Percentiles rank a stretch among this genome's conserved stretches.
Evolutionary conservation across 2,888 invertebrate species (phyloP).

Genomic region (Pegoplata infirma): DNA sequence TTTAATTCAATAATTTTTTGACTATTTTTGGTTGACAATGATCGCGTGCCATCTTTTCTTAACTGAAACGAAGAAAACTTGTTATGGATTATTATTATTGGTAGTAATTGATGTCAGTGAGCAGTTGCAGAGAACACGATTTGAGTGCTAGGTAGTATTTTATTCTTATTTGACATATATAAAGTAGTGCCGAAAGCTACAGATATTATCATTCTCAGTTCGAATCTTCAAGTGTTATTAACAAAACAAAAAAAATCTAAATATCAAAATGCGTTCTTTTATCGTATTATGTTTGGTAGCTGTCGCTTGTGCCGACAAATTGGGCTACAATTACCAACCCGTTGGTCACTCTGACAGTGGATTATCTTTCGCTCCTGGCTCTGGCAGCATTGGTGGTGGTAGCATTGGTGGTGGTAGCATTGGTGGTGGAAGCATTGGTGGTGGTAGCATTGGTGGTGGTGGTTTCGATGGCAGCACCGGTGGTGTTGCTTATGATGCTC

Average conservation of each 20-base stretch:
- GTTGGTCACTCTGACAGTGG: slow-evolving; percentile 57
- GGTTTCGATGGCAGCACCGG: slow-evolving; percentile 19
- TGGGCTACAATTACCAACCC: slow-evolving; percentile 71
- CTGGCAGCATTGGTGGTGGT: neutral
- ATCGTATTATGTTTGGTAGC: slow-evolving; percentile 70
- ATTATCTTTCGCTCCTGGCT: slow-evolving; percentile 17
- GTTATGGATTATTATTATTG: no score
- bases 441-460: neutral
- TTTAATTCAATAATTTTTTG: slow-evolving; percentile 25
- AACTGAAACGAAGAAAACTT: slow-evolving; percentile 24
- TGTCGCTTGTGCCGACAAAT: slow-evolving; percentile 70
- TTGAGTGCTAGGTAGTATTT: neutral
- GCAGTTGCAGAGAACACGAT: neutral
- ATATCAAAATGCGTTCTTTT: slow-evolving; percentile 71
- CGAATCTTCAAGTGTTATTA: slow-evolving; percentile 45
- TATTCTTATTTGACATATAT: slow-evolving; percentile 42
- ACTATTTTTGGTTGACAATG: slow-evolving; percentile 16
- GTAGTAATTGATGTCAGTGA: neutral
- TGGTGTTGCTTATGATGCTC: slow-evolving; percentile 29
- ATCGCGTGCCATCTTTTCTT: slow-evolving; percentile 46
- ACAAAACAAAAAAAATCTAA: slow-evolving; percentile 23
- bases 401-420: neutral
- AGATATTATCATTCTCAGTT: slow-evolving; percentile 39
- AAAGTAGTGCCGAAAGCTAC: slow-evolving; percentile 22
- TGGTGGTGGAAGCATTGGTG: slow-evolving; percentile 3